A percentile compares a stretch with the other conserved stretches of the same genome.
Evolutionary conservation across 2,888 invertebrate species (phyloP).

Genomic region (Unio pictorum): DNA sequence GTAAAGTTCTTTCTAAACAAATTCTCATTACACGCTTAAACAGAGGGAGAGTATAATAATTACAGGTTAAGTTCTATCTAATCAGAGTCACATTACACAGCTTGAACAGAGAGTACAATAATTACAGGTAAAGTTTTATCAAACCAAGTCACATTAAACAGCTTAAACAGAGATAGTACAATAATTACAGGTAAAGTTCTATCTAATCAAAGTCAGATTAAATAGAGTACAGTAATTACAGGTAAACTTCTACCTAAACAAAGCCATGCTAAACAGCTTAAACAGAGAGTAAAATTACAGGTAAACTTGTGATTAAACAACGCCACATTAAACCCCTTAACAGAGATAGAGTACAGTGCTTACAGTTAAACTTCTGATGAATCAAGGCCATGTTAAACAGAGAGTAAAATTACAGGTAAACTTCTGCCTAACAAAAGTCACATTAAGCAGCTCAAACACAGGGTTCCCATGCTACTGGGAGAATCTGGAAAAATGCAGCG

Average conservation of each 20-base stretch:
- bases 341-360: conserved; percentile 79
- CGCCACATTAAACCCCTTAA: conserved; percentile 96
- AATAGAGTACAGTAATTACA: conserved; percentile 84
- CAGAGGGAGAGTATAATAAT: background rate
- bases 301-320: conserved; percentile 73
- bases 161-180: background rate
- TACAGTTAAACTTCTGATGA: too few species aligned
- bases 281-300: conserved; percentile 89
- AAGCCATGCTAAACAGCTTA: conserved; percentile 94
- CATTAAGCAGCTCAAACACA: too few species aligned
- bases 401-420: background rate
- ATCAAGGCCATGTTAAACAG: background rate
- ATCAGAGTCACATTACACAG: too few species aligned
- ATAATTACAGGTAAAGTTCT: background rate
- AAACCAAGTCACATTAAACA: background rate
- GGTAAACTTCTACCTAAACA: conserved; percentile 62
- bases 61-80: background rate
- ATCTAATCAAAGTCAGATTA: too few species aligned
- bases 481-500: too few species aligned
- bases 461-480: too few species aligned
- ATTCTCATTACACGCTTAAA: too few species aligned
- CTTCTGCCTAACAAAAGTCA: too few species aligned
- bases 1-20: background rate
- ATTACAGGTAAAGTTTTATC: conserved; percentile 72
- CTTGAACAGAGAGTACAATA: background rate